These are phyloP conservation scores for Coendou prehensilis DNA, from an alignment of 2,797 vertebrate genomes.

Conservation along the genomic window DNA sequence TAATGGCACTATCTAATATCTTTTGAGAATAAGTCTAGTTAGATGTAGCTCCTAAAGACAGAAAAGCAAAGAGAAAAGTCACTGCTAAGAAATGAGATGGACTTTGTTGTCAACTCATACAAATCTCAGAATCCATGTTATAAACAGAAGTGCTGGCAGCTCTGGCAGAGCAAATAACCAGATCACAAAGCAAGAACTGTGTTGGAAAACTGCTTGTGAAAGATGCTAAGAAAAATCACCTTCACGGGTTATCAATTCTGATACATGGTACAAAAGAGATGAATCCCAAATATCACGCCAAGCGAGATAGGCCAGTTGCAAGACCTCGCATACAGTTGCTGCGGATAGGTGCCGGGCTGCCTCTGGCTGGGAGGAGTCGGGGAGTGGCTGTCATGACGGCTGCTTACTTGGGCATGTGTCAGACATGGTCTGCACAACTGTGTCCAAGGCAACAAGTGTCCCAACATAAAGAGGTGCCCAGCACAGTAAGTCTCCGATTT, in stretches of 20 bases:
- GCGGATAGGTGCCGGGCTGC: background rate
- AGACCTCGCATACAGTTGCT: background rate
- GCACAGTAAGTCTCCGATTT: background rate
- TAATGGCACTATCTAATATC: background rate
- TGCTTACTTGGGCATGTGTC: background rate
- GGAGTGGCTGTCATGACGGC: background rate
- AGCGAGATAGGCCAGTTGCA: background rate
- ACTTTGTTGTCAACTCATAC: background rate
- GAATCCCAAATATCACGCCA: background rate
- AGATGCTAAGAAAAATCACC: slow-evolving; percentile 6
- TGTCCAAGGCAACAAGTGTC: background rate
- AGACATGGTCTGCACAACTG: background rate
- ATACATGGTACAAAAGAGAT: background rate
- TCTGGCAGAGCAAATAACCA: background rate
- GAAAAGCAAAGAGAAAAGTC: background rate
- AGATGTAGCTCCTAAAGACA: slow-evolving; percentile 1
- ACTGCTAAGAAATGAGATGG: slow-evolving; percentile 11
- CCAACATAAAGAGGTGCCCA: background rate
- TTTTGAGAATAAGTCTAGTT: slow-evolving; percentile 34
- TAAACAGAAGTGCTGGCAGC: background rate
- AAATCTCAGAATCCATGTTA: background rate
- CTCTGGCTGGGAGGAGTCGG: background rate
- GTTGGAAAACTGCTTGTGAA: slow-evolving; percentile 5
- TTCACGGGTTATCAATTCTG: background rate
- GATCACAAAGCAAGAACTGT: background rate